Percentiles rank a stretch among this genome's conserved stretches.
Evolutionary conservation across 2,113 vertebrate genomes (phyloP).

Genomic region (Eclectus roratus): DNA sequence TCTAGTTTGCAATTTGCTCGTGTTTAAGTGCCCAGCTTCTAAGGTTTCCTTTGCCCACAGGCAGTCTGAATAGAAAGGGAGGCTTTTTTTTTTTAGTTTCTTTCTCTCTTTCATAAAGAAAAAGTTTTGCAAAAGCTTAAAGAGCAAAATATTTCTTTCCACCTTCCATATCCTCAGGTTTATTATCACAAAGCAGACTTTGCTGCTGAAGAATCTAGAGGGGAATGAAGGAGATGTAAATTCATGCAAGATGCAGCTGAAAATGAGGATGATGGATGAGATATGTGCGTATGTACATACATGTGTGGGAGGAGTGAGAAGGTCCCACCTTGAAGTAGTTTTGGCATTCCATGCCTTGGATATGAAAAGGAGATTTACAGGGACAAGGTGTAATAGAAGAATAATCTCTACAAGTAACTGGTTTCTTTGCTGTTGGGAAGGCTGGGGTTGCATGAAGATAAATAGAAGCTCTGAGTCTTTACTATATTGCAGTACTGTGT

Average conservation of each 20-base stretch:
- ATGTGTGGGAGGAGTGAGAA: background rate
- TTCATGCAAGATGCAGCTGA: background rate
- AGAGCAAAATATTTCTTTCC: background rate
- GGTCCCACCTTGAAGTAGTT: background rate
- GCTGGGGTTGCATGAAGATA: background rate
- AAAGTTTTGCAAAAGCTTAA: background rate
- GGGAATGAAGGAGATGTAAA: background rate
- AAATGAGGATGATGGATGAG: background rate
- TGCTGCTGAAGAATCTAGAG: background rate
- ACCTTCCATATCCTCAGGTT: background rate
- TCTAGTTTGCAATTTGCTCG: constrained; percentile 19
- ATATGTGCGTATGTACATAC: rapidly evolving
- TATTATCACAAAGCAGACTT: background rate
- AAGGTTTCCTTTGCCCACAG: constrained; percentile 45
- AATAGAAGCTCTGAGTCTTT: background rate
- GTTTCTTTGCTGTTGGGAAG: background rate
- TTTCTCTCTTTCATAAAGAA: background rate
- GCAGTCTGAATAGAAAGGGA: constrained; percentile 36
- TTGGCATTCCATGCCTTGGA: rapidly evolving
- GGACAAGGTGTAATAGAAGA: background rate
- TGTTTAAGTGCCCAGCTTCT: constrained; percentile 31
- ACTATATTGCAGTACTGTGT: background rate
- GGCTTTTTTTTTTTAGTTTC: background rate
- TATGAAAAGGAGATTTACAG: background rate
- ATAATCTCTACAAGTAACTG: background rate